phyloP scores from a whole-genome alignment of 2,888 invertebrate species.

The Heliconius charithonia region DNA sequence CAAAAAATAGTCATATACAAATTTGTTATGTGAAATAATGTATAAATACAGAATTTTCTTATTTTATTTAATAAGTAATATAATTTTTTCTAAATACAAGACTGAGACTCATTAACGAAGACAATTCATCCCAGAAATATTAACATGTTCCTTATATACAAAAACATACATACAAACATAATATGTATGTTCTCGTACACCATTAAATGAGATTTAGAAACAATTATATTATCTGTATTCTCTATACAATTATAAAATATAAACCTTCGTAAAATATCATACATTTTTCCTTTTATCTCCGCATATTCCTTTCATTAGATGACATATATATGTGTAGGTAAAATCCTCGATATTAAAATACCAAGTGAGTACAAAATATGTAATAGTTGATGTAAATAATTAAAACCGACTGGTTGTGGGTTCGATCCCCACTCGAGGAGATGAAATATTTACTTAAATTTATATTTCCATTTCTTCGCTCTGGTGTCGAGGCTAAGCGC shows the following conservation, averaged over 20 bases:
- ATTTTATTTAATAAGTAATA: neutral
- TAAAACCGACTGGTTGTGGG: too few relatives aligned
- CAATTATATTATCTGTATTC: neutral
- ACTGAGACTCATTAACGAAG: neutral
- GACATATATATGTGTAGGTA: neutral
- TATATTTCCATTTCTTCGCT: too few relatives aligned
- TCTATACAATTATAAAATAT: neutral
- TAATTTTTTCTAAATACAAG: neutral
- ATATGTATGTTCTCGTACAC: neutral
- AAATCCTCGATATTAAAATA: too few relatives aligned
- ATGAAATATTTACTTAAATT: too few relatives aligned
- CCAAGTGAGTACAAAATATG: too few relatives aligned
- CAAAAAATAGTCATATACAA: too few relatives aligned
- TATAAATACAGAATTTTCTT: neutral
- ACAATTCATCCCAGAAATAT: slow-evolving; percentile 5
- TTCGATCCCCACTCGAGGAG: too few relatives aligned
- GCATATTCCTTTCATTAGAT: neutral
- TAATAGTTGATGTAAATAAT: too few relatives aligned
- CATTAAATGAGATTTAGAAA: neutral
- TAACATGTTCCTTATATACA: too few relatives aligned
- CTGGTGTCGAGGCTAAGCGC: too few relatives aligned
- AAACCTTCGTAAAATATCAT: neutral
- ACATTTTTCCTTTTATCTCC: neutral
- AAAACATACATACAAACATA: too few relatives aligned
- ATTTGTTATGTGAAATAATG: too few relatives aligned